Conservation (phyloP, 2,113 vertebrate genomes). For the Scomber scombrus region DNA sequence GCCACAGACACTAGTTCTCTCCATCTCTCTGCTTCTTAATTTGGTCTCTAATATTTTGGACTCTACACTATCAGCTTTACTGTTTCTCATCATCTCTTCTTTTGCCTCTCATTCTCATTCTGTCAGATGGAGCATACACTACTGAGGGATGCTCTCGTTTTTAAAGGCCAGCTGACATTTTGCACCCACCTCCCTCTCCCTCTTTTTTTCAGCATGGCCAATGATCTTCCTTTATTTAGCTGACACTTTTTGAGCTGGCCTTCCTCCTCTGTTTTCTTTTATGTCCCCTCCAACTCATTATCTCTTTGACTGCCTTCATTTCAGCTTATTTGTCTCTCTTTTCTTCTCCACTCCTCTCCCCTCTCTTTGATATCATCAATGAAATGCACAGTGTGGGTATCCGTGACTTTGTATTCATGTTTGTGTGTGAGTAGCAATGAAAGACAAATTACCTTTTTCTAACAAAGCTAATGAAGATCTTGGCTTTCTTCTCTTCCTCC, state of each 20-base stretch:
- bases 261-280: slow-evolving; percentile 36
- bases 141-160: slow-evolving; percentile 21
- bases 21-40: neutral
- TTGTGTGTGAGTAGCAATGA: slow-evolving; percentile 31
- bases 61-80: neutral
- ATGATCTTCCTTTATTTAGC: slow-evolving; percentile 33
- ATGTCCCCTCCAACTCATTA: slow-evolving; percentile 59
- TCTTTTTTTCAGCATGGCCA: slow-evolving; percentile 10
- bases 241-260: slow-evolving; percentile 49
- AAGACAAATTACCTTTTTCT: slow-evolving; percentile 72
- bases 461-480: slow-evolving; percentile 76
- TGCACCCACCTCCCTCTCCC: slow-evolving; percentile 1
- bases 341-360: slow-evolving; percentile 18
- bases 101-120: neutral
- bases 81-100: slow-evolving; percentile 8
- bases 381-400: slow-evolving; percentile 42
- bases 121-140: neutral
- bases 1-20: neutral
- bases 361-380: slow-evolving; percentile 53
- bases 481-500: slow-evolving; percentile 54
- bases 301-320: slow-evolving; percentile 45
- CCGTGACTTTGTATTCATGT: slow-evolving; percentile 34
- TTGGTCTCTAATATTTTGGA: neutral
- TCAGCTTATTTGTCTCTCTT: slow-evolving; percentile 26
- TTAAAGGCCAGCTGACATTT: slow-evolving; percentile 46